phyloP scores from a whole-genome alignment of 2,113 vertebrate species.

The Cheilinus undulatus region DNA sequence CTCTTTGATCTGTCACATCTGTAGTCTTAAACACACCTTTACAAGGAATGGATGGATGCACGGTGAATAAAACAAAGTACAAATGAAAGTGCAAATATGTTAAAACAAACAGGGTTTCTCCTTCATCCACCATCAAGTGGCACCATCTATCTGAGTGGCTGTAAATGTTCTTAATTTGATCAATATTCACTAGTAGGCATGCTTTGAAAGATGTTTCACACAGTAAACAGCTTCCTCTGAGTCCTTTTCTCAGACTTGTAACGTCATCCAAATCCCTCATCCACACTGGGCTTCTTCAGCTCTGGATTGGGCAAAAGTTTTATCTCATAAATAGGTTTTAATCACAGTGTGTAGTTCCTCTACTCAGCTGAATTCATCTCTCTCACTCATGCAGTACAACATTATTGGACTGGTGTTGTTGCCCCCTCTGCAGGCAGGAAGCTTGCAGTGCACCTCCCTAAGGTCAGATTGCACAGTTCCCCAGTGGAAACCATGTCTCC shows the following conservation, averaged over 20 bases:
- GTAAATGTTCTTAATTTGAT: conserved; percentile 24
- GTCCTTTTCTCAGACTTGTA: conserved; percentile 27
- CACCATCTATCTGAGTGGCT: background rate
- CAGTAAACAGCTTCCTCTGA: conserved; percentile 29
- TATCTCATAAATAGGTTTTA: conserved; percentile 30
- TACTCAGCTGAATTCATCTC: conserved; percentile 8
- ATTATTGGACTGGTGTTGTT: background rate
- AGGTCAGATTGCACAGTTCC: conserved; percentile 81
- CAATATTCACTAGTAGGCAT: background rate
- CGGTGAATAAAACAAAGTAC: background rate
- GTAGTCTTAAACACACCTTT: background rate
- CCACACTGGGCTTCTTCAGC: background rate
- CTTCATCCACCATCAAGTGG: conserved; percentile 22
- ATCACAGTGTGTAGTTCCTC: background rate
- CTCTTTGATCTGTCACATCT: conserved; percentile 24
- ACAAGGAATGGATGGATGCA: conserved; percentile 5
- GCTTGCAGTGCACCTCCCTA: background rate
- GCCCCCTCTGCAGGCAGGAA: conserved; percentile 62
- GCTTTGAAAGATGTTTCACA: conserved; percentile 4
- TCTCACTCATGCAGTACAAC: background rate
- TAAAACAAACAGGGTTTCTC: background rate
- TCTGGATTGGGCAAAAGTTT: conserved; percentile 5
- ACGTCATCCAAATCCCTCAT: conserved; percentile 33
- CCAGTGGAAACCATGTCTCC: conserved; percentile 87
- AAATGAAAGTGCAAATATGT: conserved; percentile 35